phyloP scores from a whole-genome alignment of 2,797 vertebrate genomes.

The Aplochiton taeniatus region DNA sequence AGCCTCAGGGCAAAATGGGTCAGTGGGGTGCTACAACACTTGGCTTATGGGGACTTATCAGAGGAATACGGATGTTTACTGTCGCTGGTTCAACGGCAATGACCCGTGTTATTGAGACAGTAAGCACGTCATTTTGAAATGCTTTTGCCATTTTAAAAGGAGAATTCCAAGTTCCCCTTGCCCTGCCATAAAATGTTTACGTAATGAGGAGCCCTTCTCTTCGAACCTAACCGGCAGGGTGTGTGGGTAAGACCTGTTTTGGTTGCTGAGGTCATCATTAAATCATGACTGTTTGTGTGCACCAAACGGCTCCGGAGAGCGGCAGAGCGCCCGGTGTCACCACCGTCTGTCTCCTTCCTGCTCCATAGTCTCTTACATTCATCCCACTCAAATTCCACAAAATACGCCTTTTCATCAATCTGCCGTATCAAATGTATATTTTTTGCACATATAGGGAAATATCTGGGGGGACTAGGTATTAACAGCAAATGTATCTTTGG shows the following conservation, averaged over 20 bases:
- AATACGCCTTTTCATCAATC: too few relatives aligned
- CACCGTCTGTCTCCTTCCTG: conserved; percentile 18
- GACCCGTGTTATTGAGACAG: not conserved
- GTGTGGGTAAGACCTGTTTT: conserved; percentile 17
- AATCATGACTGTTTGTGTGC: conserved; percentile 33
- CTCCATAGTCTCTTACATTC: conserved; percentile 15
- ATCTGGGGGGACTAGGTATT: too few relatives aligned
- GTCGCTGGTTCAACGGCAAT: not conserved
- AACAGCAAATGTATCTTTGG: too few relatives aligned
- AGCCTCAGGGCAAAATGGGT: not conserved
- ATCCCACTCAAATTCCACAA: not conserved
- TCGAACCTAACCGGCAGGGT: not conserved
- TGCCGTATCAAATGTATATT: too few relatives aligned
- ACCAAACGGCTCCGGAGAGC: conserved; percentile 19
- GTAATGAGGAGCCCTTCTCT: too few relatives aligned
- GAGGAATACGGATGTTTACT: not conserved
- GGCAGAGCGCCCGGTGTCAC: conserved; percentile 4
- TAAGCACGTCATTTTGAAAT: not conserved
- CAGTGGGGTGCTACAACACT: not conserved
- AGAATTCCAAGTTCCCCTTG: too few relatives aligned
- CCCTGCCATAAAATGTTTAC: too few relatives aligned
- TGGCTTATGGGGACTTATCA: not conserved
- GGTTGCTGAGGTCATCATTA: conserved; percentile 42
- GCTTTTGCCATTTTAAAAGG: too few relatives aligned
- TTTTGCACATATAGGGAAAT: too few relatives aligned